Conservation (phyloP, 2,888 invertebrate species). For the Scelioninae gen. 1 region DNA sequence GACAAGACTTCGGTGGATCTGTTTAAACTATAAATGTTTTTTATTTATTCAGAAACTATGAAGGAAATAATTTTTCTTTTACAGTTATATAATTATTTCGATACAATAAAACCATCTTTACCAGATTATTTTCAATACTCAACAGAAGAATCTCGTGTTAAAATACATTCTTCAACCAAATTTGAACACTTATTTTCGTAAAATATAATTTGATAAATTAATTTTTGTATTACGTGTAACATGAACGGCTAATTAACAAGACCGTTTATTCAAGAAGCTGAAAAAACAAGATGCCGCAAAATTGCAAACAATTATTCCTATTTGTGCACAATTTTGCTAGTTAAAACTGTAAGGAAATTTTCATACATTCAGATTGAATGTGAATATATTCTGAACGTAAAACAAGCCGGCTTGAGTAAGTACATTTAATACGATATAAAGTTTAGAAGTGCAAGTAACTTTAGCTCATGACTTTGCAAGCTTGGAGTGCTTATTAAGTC, state of each 20-base stretch:
- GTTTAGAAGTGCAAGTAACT: slow-evolving; percentile 16
- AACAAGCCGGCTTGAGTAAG: slow-evolving; percentile 9
- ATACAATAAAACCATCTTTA: too few species aligned
- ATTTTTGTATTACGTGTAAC: slow-evolving; percentile 11
- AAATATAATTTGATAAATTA: slow-evolving; percentile 1
- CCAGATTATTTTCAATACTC: too few species aligned
- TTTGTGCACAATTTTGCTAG: slow-evolving; percentile 6
- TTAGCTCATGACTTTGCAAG: slow-evolving; percentile 11
- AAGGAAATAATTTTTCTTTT: too few species aligned
- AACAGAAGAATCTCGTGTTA: too few species aligned
- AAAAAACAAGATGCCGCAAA: slow-evolving; percentile 9
- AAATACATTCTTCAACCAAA: too few species aligned
- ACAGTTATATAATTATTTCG: too few species aligned
- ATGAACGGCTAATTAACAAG: slow-evolving; percentile 12
- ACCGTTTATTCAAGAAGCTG: slow-evolving; percentile 1
- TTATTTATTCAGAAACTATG: too few species aligned
- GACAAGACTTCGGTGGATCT: too few species aligned
- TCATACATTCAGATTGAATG: slow-evolving; percentile 32
- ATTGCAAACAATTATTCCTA: not conserved
- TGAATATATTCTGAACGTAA: slow-evolving; percentile 30
- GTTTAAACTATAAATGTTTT: slow-evolving; percentile 21
- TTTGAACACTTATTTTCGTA: too few species aligned
- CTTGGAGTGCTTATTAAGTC: slow-evolving; percentile 24
- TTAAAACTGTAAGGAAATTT: slow-evolving; percentile 2
- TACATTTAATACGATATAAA: slow-evolving; percentile 25